These are phyloP conservation scores for Axinella damicornis DNA, from an alignment of 37 sponge, comb jelly and placozoan species.

Conservation along the genomic window DNA sequence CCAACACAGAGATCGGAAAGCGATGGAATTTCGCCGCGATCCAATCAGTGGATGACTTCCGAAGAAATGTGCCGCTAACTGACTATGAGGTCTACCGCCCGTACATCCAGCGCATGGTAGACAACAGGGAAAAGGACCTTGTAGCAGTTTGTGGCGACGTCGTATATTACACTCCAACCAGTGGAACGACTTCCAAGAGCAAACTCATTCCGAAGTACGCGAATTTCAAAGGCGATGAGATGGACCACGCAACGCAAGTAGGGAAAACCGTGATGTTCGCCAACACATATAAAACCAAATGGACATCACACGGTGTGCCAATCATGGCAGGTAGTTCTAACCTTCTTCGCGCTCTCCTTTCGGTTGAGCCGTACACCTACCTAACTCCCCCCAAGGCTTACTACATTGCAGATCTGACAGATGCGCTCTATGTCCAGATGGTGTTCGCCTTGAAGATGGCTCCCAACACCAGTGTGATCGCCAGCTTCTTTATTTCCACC, in stretches of 20 bases:
- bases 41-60: not conserved
- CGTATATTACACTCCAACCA: not conserved
- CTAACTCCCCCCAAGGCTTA: not conserved
- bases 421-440: not conserved
- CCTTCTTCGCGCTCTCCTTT: not conserved
- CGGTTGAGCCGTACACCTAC: not conserved
- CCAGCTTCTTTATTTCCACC: not conserved
- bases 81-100: not conserved
- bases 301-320: not conserved
- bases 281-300: not conserved
- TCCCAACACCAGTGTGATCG: not conserved
- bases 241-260: not conserved
- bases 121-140: not conserved
- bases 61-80: not conserved
- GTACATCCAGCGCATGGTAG: not conserved
- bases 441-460: too few relatives aligned
- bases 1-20: too few relatives aligned
- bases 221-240: too few relatives aligned
- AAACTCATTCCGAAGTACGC: not conserved
- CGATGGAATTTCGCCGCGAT: not conserved
- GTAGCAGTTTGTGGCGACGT: not conserved
- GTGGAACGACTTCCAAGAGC: constrained; percentile 1
- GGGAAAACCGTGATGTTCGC: not conserved
- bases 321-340: not conserved
- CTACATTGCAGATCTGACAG: not conserved